Evolutionary conservation across 2,888 invertebrate species (phyloP), one percentile per base, ranked within the genome.

Genomic region (Heliconius sara): DNA sequence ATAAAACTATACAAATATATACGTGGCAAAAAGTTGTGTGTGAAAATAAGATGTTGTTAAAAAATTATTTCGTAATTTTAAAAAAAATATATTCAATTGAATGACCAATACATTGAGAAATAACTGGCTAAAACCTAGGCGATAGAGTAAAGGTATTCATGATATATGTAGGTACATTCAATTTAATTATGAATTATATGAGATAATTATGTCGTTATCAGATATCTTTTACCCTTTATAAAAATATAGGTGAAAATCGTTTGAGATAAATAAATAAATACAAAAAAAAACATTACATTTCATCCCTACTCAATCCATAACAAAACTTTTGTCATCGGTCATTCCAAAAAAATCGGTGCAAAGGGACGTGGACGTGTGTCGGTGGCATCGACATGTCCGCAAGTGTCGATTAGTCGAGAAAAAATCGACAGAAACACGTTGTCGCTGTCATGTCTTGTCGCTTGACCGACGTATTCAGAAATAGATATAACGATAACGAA

Each of bases 341-440:
- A 87, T 84, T 76, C 80, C 71, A 76, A 79, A 76, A 79, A 66
- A 60, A 76, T 80, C 82, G 52, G 16, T 12, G 65, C 72, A 43
- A 78, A 85, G 80, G 88, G 52, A 52, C 90, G 89, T 19, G 88
- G 83, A 76, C 88, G 86, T 89, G 88, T 89, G 89, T 86, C 88
- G 88, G 85, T 83, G 86, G 86, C 87, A 83, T 84, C 84, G 84
- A 83, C 72, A 76, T 79, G 76, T 70, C 82, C 79, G 84, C 86
- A 84, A 86, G 93, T 93, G 93, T 90, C 93, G 93, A 94, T 93
- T 92, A 93, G 90, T 81, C 82, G 88, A 92, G 91, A 91, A 91
- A 92, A 92, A 91, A 86, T 87, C 87, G 89, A 89, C 89, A 88
- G 85, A 82, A 86, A 90, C 89, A 89, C 85, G 88, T 85, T 92